phyloP scores from a whole-genome alignment of 2,113 vertebrate genomes.

The Colius striatus region DNA sequence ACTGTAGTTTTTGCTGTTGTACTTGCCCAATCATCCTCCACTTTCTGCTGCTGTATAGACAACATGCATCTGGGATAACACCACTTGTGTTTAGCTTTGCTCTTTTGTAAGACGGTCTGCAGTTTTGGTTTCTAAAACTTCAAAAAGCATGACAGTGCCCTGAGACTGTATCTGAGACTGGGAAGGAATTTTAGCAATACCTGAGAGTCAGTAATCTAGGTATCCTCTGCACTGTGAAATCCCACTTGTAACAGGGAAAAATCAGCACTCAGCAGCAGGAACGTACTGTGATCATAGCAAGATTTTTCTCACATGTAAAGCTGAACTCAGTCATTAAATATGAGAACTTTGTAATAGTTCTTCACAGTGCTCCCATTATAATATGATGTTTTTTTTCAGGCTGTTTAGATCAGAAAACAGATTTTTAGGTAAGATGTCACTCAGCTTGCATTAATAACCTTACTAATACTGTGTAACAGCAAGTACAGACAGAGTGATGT shows the following conservation, averaged over 20 bases:
- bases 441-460: neutral
- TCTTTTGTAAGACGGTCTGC: neutral
- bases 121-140: neutral
- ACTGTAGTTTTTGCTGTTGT: neutral
- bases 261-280: neutral
- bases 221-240: neutral
- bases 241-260: neutral
- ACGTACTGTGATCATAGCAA: neutral
- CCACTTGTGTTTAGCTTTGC: neutral
- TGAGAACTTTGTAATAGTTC: neutral
- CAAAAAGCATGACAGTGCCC: neutral
- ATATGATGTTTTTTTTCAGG: neutral
- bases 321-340: neutral
- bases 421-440: neutral
- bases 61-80: neutral
- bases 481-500: neutral
- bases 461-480: neutral
- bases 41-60: neutral
- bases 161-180: neutral
- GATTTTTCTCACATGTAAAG: neutral
- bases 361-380: neutral
- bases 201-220: neutral
- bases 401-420: neutral
- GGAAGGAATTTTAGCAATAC: neutral
- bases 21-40: neutral